These are phyloP conservation scores for Rhingia campestris DNA, from an alignment of 2,888 invertebrate genomes.

Conservation along the genomic window DNA sequence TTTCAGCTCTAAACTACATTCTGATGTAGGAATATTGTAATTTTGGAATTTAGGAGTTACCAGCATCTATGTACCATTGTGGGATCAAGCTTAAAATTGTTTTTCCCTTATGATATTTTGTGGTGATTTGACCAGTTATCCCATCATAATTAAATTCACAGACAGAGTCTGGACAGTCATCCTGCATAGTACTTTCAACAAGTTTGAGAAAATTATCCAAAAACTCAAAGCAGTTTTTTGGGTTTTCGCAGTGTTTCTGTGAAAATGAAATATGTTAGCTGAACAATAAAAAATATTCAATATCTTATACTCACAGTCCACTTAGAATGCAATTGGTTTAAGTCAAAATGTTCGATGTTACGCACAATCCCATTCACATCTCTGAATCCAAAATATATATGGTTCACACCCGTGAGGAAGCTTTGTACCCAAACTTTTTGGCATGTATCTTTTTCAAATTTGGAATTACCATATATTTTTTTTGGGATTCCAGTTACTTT, in stretches of 20 bases:
- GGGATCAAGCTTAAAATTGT: conserved; percentile 69
- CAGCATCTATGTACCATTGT: conserved; percentile 72
- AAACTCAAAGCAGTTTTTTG: conserved; percentile 87
- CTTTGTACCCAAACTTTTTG: conserved; percentile 91
- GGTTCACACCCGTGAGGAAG: conserved; percentile 87
- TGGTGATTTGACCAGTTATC: conserved; percentile 5
- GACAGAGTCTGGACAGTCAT: conserved; percentile 73
- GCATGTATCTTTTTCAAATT: conserved; percentile 84
- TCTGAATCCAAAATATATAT: conserved; percentile 87
- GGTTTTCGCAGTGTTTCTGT: conserved; percentile 83
- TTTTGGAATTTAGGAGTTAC: background rate
- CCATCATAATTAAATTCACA: conserved; percentile 73
- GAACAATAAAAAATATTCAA: background rate
- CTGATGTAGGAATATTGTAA: background rate
- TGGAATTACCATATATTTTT: conserved; percentile 82
- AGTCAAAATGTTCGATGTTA: conserved; percentile 83
- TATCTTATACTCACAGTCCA: conserved; percentile 76
- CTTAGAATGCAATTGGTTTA: conserved; percentile 84
- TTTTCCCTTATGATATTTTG: conserved; percentile 20
- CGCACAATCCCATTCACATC: conserved; percentile 87
- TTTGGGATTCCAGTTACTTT: conserved; percentile 85
- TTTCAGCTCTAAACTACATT: too few species aligned
- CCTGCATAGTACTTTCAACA: conserved; percentile 82
- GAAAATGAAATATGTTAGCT: background rate
- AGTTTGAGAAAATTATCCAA: conserved; percentile 85